Base-by-base conservation (phyloP, 2,113 vertebrate genomes). In the Chloroceryle aenea region DNA sequence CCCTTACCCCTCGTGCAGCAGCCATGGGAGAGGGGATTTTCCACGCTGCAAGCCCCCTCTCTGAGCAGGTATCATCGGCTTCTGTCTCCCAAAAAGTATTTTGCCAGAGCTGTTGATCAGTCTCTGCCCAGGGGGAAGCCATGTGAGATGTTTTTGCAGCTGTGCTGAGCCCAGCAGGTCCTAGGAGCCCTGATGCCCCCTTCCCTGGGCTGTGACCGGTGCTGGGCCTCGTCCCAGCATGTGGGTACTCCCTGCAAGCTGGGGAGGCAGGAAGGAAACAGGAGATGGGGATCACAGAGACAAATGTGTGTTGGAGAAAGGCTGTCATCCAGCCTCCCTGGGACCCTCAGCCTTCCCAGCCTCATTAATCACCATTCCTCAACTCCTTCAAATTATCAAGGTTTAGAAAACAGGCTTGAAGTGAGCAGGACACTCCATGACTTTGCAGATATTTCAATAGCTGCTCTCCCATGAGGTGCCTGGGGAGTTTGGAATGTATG, bases 101-200 rank as follows among this genome's bases (percentile, higher is more conserved):
- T 13, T 2, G 23, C 38, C 14, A 15, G 48, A 19, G 30, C 27
- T 48, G 4, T 12, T 25, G 14, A 4, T 36, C 10, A 4, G 4
- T 40, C 29, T 20, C 42, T 73, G 25, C 27, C 34, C 8, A 0
- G 0, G 3, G 26, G 10, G 27, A 8, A 50, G 14, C 18, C 25
- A 1, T 1, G 7, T 25, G 9, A 1, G 20, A 5, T 4, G 15
- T 0, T n/a, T 47, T 32, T 30, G 72, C 13, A 40, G 2, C 30
- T 1, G 1, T 11, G 53, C 64, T 68, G 75, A 32, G 47, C 72
- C 5, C 16, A 21, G n/a, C 7, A 2, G 36, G 26, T 6, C 13
- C 45, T 9, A 25, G 30, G 53, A 59, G 11, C 9, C 27, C 32
- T 21, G 4, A 0, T 1, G 3, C 22, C 4, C 13, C 50, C 9